These are phyloP conservation scores for Andrena bucephala DNA, from an alignment of 2,888 invertebrate species.

Conservation along the genomic window DNA sequence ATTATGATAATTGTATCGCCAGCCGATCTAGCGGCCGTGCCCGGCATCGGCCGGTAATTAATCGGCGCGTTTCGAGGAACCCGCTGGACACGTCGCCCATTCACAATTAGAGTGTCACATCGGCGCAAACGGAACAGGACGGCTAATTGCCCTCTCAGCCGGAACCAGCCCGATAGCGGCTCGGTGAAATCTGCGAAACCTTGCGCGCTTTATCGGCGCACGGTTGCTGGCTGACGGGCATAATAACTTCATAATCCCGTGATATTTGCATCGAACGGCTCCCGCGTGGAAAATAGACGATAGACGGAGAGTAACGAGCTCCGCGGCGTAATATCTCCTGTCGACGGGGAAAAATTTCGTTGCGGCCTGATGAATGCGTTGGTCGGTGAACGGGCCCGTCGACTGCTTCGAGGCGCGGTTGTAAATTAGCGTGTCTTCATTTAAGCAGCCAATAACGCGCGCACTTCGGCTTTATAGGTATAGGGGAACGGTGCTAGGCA, in stretches of 20 bases:
- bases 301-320: slow-evolving; percentile 11
- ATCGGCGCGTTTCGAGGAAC: slow-evolving; percentile 56
- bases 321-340: slow-evolving; percentile 5
- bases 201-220: slow-evolving; percentile 14
- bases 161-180: background rate
- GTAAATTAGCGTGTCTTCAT: slow-evolving; percentile 25
- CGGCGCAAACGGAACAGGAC: slow-evolving; percentile 5
- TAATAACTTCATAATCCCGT: slow-evolving; percentile 1
- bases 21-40: slow-evolving; percentile 39
- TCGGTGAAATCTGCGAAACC: slow-evolving; percentile 18
- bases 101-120: slow-evolving; percentile 46
- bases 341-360: background rate
- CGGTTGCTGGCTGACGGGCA: background rate
- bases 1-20: slow-evolving; percentile 65
- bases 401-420: slow-evolving; percentile 19
- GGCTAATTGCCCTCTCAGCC: slow-evolving; percentile 23
- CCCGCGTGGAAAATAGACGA: slow-evolving; percentile 12
- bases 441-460: slow-evolving; percentile 21
- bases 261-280: slow-evolving; percentile 1
- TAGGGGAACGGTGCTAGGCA: too few relatives aligned
- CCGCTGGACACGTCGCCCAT: slow-evolving; percentile 53
- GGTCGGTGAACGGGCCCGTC: background rate
- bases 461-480: background rate
- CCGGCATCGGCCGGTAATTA: slow-evolving; percentile 49
- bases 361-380: slow-evolving; percentile 17